A percentile compares a stretch with the other conserved stretches of the same genome.
phyloP scores from a whole-genome alignment of 2,113 vertebrate species.

The Zingel zingel region DNA sequence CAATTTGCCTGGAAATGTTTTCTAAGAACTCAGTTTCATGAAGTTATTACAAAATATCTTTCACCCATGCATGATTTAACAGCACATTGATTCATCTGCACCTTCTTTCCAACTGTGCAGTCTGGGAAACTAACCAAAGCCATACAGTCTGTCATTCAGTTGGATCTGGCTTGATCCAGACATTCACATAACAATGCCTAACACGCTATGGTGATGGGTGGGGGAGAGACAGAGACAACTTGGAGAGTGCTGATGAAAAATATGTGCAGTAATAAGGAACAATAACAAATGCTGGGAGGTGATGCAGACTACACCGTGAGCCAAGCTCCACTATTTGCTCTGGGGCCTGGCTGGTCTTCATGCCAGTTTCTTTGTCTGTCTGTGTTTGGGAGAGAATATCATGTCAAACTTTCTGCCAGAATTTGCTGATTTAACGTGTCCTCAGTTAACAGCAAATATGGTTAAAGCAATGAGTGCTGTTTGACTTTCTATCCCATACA shows the following conservation, averaged over 20 bases:
- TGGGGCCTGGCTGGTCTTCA: constrained; percentile 46
- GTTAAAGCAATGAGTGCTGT: constrained; percentile 29
- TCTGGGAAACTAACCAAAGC: constrained; percentile 47
- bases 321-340: constrained; percentile 62
- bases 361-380: constrained; percentile 59
- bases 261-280: constrained; percentile 70
- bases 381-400: constrained; percentile 54
- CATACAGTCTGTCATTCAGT: constrained; percentile 46
- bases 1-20: constrained; percentile 54
- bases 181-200: constrained; percentile 49
- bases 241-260: constrained; percentile 54
- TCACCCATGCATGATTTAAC: constrained; percentile 57
- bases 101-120: constrained; percentile 32
- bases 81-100: constrained; percentile 51
- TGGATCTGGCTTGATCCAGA: constrained; percentile 45
- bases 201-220: not conserved
- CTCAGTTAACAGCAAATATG: constrained; percentile 43
- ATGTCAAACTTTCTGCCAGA: constrained; percentile 58
- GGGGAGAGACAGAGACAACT: constrained; percentile 35
- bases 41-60: constrained; percentile 48
- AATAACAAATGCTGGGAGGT: constrained; percentile 71
- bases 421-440: constrained; percentile 40
- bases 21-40: constrained; percentile 42
- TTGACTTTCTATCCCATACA: constrained; percentile 12
- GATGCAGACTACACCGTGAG: constrained; percentile 56